Evolutionary conservation across 2,888 invertebrate species (phyloP).

Genomic region (Litoditis marina): DNA sequence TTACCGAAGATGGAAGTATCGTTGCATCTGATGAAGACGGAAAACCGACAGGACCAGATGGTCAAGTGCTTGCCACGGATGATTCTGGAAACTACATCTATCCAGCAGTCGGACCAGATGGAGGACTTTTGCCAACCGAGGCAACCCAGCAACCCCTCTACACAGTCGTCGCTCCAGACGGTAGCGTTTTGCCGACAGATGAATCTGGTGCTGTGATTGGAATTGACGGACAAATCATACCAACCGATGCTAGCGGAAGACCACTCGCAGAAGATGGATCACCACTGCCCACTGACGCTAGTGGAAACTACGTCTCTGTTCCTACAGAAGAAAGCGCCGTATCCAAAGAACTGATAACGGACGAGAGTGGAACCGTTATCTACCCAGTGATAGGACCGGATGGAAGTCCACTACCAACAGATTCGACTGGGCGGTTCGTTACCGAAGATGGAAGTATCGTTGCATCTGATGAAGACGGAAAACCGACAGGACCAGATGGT

Average conservation of each 20-base stretch:
- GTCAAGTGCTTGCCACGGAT: slow-evolving; percentile 18
- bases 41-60: slow-evolving; percentile 23
- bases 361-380: slow-evolving; percentile 7
- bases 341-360: slow-evolving; percentile 17
- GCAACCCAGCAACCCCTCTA: slow-evolving; percentile 13
- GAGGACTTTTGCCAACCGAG: slow-evolving; percentile 24
- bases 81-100: slow-evolving; percentile 13
- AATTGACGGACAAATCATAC: slow-evolving; percentile 30
- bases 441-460: slow-evolving; percentile 22
- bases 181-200: slow-evolving; percentile 35
- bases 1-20: slow-evolving; percentile 4
- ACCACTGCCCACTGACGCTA: slow-evolving; percentile 22
- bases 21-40: slow-evolving; percentile 17
- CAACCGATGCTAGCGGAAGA: slow-evolving; percentile 33
- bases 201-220: slow-evolving; percentile 33
- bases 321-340: slow-evolving; percentile 13
- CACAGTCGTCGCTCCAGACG: slow-evolving; percentile 20
- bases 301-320: background rate
- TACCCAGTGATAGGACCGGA: slow-evolving; percentile 29
- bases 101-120: slow-evolving; percentile 19
- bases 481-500: slow-evolving; percentile 15
- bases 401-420: slow-evolving; percentile 31
- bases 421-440: slow-evolving; percentile 20
- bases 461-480: slow-evolving; percentile 19
- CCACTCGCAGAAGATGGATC: slow-evolving; percentile 24